These are phyloP conservation scores for Danionella cerebrum DNA, from an alignment of 2,113 vertebrate genomes.

Conservation along the genomic window DNA sequence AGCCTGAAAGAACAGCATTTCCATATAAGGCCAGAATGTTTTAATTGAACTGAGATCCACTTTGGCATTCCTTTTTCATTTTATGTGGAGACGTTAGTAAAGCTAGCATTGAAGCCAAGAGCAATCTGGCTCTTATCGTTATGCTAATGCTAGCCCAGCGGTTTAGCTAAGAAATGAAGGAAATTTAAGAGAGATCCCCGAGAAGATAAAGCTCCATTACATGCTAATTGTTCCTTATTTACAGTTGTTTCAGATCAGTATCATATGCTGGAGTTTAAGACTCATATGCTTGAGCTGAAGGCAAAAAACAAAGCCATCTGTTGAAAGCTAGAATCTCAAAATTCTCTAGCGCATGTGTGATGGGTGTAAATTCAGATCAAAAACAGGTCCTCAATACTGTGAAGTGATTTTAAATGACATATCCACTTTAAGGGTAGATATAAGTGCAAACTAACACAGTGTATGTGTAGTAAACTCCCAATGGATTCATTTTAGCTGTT, in stretches of 20 bases:
- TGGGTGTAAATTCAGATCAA: too few relatives aligned
- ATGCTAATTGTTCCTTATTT: conserved; percentile 60
- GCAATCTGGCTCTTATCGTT: conserved; percentile 43
- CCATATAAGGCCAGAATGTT: conserved; percentile 3
- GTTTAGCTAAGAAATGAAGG: conserved; percentile 30
- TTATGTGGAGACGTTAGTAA: conserved; percentile 37
- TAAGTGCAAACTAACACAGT: too few relatives aligned
- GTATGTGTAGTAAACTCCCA: too few relatives aligned
- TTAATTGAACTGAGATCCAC: conserved; percentile 1
- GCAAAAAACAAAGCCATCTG: too few relatives aligned
- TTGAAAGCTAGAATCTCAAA: too few relatives aligned
- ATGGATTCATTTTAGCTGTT: too few relatives aligned
- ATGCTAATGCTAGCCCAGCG: conserved; percentile 42
- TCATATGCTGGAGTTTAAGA: conserved; percentile 24
- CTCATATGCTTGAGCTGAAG: not conserved
- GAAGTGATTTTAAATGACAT: too few relatives aligned
- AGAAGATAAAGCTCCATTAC: conserved; percentile 58
- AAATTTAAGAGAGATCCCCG: conserved; percentile 40
- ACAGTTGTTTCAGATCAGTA: conserved; percentile 50
- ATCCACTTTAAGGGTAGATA: too few relatives aligned
- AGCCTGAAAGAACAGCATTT: not conserved
- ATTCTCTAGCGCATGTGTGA: too few relatives aligned
- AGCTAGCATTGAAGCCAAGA: conserved; percentile 29
- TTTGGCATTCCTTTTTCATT: not conserved
- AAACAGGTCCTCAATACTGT: too few relatives aligned